phyloP scores from a whole-genome alignment of 2,888 invertebrate genomes.

The Petrophora chlorosata region DNA sequence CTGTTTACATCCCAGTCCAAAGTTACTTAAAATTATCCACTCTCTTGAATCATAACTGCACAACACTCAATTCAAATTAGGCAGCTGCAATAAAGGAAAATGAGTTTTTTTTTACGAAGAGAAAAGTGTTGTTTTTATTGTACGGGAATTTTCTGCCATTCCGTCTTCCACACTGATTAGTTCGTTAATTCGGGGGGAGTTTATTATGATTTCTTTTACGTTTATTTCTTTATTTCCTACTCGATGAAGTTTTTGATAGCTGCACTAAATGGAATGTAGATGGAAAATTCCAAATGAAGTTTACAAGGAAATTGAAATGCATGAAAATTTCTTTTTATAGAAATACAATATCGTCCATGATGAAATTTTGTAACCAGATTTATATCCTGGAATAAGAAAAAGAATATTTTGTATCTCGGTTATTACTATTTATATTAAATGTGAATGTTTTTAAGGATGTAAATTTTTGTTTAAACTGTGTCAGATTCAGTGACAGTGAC shows the following conservation, averaged over 20 bases:
- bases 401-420: too few relatives aligned
- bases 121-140: slow-evolving; percentile 80
- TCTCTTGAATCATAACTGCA: slow-evolving; percentile 82
- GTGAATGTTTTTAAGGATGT: too few relatives aligned
- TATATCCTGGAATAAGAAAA: too few relatives aligned
- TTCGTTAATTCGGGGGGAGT: slow-evolving; percentile 73
- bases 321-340: background rate
- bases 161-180: slow-evolving; percentile 69
- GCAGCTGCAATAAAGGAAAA: slow-evolving; percentile 79
- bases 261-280: too few relatives aligned
- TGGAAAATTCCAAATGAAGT: background rate
- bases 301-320: too few relatives aligned
- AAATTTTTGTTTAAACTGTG: too few relatives aligned
- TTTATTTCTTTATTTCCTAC: slow-evolving; percentile 63
- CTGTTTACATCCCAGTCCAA: slow-evolving; percentile 18
- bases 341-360: background rate
- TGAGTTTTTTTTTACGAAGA: slow-evolving; percentile 78
- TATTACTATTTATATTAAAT: too few relatives aligned
- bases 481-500: too few relatives aligned
- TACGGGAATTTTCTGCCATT: slow-evolving; percentile 60
- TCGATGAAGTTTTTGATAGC: slow-evolving; percentile 52
- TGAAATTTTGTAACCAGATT: too few relatives aligned
- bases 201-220: slow-evolving; percentile 75
- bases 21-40: slow-evolving; percentile 79
- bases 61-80: slow-evolving; percentile 82